Evolutionary conservation across 2,797 vertebrate genomes (phyloP), one percentile per base, ranked within the genome.

Genomic region (Phoebastria nigripes): DNA sequence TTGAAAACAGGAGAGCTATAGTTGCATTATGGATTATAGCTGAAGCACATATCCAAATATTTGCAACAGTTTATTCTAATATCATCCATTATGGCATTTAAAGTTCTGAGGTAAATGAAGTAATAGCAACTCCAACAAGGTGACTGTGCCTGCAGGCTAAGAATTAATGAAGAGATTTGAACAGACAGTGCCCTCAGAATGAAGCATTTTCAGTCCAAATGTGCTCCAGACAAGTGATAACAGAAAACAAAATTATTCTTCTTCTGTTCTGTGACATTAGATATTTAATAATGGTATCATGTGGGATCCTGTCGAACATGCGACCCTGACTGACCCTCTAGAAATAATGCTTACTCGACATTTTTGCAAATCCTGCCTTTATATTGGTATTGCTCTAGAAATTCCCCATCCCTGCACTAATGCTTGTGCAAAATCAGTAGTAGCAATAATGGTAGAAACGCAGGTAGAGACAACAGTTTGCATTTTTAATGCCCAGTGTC

Each of bases 31-130:
- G 19, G 77, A 82, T 31, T 66, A 44, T 4, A 80, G 56, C 20
- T 55, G 56, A 86, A 69, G 46, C 20, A 70, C 17, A 14, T 35
- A 59, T 11, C 74, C 21, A 46, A 63, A 1, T 74, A 89, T 49
- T 52, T 77, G 47, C 26, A 91, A 63, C 29, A 49, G n/a, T 71
- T 91, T 26, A 25, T 77, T 67, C 44, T 58, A 65, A 4, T 26
- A 71, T n/a, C 9, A 59, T 28, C 29, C 0, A 0, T 55, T 70
- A 51, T 1, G 4, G 51, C 9, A 24, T 31, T 72, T 55, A 46
- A 89, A 81, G 67, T 44, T 82, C 13, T 46, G 37, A 66, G 37
- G 33, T 46, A 82, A 85, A 56, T 8, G 29, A 84, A 83, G 33
- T 9, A 72, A 1, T n/a, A 91, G 56, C 39, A 84, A 66, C 8